Percentiles rank a stretch among this genome's conserved stretches.
Evolutionary conservation across 2,113 vertebrate species (phyloP).

Genomic region (Pterocles orientalis): DNA sequence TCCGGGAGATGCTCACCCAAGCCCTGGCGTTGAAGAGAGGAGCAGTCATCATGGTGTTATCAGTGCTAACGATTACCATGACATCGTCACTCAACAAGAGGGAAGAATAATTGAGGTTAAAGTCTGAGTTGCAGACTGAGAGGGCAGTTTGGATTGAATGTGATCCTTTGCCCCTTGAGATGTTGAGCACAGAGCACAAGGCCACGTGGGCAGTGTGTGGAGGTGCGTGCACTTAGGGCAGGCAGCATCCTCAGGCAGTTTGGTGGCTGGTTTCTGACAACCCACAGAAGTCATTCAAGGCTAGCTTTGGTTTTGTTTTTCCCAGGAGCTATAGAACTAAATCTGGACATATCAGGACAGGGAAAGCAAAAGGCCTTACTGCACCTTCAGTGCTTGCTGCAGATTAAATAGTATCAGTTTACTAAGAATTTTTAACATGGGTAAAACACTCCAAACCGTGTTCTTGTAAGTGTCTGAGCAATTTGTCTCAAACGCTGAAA

Average conservation of each 20-base stretch:
- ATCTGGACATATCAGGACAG: not conserved
- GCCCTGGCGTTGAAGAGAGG: not conserved
- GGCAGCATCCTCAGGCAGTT: not conserved
- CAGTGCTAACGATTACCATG: not conserved
- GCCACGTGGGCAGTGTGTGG: accelerated
- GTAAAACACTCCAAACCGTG: not conserved
- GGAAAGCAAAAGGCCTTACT: not conserved
- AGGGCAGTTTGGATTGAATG: not conserved
- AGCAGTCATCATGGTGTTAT: not conserved
- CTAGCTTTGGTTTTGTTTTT: not conserved
- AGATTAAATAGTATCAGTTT: conserved; percentile 13
- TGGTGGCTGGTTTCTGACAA: not conserved
- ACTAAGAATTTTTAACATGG: not conserved
- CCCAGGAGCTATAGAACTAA: not conserved
- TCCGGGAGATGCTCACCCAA: not conserved
- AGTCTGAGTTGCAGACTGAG: not conserved
- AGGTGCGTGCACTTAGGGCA: not conserved
- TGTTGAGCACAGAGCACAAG: not conserved
- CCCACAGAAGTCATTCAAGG: not conserved
- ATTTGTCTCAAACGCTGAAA: not conserved
- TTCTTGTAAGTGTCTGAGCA: conserved; percentile 43
- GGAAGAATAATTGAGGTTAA: not conserved
- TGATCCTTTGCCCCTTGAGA: not conserved
- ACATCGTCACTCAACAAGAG: not conserved
- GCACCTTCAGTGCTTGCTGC: not conserved